Evolutionary conservation across 2,113 vertebrate genomes (phyloP).

Genomic region (Puntigrus tetrazona): DNA sequence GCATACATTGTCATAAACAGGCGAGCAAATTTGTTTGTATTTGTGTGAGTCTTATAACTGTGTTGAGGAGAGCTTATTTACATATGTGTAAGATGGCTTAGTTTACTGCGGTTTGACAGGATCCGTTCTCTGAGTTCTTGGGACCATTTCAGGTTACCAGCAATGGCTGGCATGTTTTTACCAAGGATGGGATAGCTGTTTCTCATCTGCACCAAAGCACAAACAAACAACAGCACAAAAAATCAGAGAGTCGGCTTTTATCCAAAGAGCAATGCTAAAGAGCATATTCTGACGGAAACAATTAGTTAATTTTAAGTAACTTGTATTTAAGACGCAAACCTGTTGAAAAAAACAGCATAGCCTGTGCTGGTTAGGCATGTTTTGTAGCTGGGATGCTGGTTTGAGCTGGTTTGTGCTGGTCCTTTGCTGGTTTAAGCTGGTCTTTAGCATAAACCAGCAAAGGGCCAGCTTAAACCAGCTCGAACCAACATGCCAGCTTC

Average conservation of each 20-base stretch:
- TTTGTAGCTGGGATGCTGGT: too few relatives aligned
- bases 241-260: neutral
- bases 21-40: neutral
- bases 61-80: slow-evolving; percentile 52
- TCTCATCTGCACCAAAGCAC: slow-evolving; percentile 63
- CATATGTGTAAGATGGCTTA: slow-evolving; percentile 69
- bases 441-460: too few relatives aligned
- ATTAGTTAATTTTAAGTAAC: neutral
- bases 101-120: slow-evolving; percentile 66
- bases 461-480: too few relatives aligned
- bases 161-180: slow-evolving; percentile 74
- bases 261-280: neutral
- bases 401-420: too few relatives aligned
- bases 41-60: neutral
- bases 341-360: too few relatives aligned
- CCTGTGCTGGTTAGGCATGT: too few relatives aligned
- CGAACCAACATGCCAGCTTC: too few relatives aligned
- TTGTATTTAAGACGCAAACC: neutral
- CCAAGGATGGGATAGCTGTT: slow-evolving; percentile 66
- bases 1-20: neutral
- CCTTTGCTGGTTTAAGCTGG: too few relatives aligned
- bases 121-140: slow-evolving; percentile 72
- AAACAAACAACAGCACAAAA: neutral
- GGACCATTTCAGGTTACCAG: slow-evolving; percentile 79
- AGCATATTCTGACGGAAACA: neutral